Base-by-base conservation (phyloP, 2,888 invertebrate species). In the Lampropteryx suffumata region DNA sequence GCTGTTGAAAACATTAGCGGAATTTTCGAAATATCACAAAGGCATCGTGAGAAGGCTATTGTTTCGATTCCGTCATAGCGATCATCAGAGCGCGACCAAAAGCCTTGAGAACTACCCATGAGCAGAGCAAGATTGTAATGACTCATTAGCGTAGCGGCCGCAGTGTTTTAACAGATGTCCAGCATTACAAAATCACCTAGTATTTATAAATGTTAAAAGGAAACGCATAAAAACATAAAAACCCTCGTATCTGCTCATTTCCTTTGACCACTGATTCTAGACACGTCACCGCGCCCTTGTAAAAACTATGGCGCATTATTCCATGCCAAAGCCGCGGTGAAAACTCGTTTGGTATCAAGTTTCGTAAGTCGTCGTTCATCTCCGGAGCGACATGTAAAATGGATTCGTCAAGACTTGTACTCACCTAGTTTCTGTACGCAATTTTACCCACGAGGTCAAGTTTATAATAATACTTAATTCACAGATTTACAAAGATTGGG, bases 81-180 rank as follows among this genome's bases (percentile, higher is more conserved):
- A 50, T 71, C 82, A 79, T 56, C 75, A 72, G 79, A 83, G 79
- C 84, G 80, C 60, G 67, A 80, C 81, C 58, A 56, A 69, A 72
- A 73, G 70, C 71, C 78, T 72, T 66, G 58, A 67, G 61, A 4
- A 17, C 3, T n/a, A 62, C 61, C 65, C 67, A 64, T 64, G 62
- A 55, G n/a, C n/a, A n/a, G n/a, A n/a, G n/a, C n/a, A n/a, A 60
- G 55, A 39, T 53, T 65, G 63, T 79, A 76, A 79, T 79, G 77
- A 79, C 65, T 78, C 76, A 76, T 55, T 56, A 32, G 27, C 26
- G 40, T n/a, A n/a, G n/a, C n/a, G n/a, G n/a, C n/a, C n/a, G n/a
- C n/a, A n/a, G 33, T 45, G 40, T 50, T 57, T 52, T 40, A 40
- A 51, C 50, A 30, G 33, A 36, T 46, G 30, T 34, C 39, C 46